These are phyloP conservation scores for Nephrocerus scutellatus DNA, from an alignment of 2,888 invertebrate species.

Conservation along the genomic window DNA sequence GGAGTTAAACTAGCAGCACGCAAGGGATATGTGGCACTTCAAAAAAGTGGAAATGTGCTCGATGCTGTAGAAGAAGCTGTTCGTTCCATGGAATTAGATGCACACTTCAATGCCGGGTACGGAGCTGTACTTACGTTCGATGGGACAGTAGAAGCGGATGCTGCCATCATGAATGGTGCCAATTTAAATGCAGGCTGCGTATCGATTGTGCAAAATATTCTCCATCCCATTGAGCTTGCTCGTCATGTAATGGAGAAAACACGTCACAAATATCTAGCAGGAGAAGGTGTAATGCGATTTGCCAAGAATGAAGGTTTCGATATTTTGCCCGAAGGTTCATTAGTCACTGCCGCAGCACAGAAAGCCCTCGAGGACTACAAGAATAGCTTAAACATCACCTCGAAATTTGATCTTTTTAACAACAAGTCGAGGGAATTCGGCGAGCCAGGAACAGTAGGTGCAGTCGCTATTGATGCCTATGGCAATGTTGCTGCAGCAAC, in stretches of 20 bases:
- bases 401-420: too few relatives aligned
- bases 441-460: conserved; percentile 75
- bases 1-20: conserved; percentile 60
- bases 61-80: conserved; percentile 76
- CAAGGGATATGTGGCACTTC: conserved; percentile 54
- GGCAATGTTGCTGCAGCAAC: conserved; percentile 75
- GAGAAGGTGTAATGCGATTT: conserved; percentile 65
- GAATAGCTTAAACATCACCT: conserved; percentile 14
- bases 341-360: conserved; percentile 60
- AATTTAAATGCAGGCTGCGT: conserved; percentile 65
- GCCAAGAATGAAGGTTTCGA: conserved; percentile 55
- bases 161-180: conserved; percentile 71
- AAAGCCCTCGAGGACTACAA: conserved; percentile 51
- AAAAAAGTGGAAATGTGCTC: conserved; percentile 52
- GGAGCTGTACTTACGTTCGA: conserved; percentile 70
- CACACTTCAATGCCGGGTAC: conserved; percentile 74
- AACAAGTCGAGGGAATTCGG: too few relatives aligned
- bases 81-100: conserved; percentile 65
- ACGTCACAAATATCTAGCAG: conserved; percentile 66
- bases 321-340: conserved; percentile 54
- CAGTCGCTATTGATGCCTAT: conserved; percentile 65
- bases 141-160: conserved; percentile 79
- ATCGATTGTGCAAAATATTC: conserved; percentile 64
- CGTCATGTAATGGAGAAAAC: conserved; percentile 67
- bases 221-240: conserved; percentile 70